phyloP scores from a whole-genome alignment of 2,797 vertebrate genomes.

The Propithecus perrieri region DNA sequence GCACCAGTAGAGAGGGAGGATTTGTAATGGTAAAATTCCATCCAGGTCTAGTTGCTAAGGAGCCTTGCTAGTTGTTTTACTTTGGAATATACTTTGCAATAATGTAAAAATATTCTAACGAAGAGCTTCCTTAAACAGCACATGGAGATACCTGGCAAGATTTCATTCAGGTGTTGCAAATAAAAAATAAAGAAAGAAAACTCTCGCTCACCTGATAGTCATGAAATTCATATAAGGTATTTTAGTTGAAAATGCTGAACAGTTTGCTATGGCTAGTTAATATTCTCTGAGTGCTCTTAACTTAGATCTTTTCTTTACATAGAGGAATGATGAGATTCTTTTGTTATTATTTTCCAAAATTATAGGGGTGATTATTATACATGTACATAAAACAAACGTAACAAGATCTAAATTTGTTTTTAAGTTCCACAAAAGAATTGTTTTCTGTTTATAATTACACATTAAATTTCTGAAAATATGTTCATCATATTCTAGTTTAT shows the following conservation, averaged over 20 bases:
- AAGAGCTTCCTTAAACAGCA: not conserved
- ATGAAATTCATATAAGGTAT: not conserved
- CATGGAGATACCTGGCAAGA: not conserved
- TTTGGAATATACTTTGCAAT: slow-evolving; percentile 21
- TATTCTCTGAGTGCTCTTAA: not conserved
- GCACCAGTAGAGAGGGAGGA: not conserved
- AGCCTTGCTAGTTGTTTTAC: not conserved
- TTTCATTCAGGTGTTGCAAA: not conserved
- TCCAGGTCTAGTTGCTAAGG: not conserved
- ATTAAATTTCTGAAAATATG: slow-evolving; percentile 4
- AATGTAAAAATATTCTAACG: not conserved
- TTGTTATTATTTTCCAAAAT: not conserved
- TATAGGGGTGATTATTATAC: not conserved
- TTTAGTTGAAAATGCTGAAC: not conserved
- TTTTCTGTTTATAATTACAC: slow-evolving; percentile 19
- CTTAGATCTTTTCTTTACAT: not conserved
- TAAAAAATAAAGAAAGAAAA: slow-evolving; percentile 5
- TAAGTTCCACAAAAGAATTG: not conserved
- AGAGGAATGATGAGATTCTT: not conserved
- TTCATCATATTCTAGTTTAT: not conserved
- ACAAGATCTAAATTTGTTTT: slow-evolving; percentile 35
- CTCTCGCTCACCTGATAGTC: not conserved
- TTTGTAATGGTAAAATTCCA: not conserved
- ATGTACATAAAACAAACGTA: not conserved
- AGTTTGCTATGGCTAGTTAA: not conserved